A percentile compares a stretch with the other conserved stretches of the same genome.
Conservation (phyloP, 2,888 invertebrate species). For the Lydus trimaculatus region DNA sequence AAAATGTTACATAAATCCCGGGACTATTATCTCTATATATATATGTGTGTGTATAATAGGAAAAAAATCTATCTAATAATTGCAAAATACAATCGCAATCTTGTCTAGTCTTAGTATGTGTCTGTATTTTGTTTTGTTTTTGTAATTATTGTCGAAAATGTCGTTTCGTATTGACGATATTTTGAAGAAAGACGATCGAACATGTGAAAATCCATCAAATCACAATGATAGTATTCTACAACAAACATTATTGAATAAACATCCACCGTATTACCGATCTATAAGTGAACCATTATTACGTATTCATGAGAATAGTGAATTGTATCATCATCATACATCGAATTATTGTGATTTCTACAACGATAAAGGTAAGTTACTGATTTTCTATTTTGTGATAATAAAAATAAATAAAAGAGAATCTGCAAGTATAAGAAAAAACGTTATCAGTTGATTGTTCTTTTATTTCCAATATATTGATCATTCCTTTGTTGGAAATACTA, state of each 20-base stretch:
- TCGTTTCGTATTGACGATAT: conserved; percentile 54
- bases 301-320: neutral
- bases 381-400: neutral
- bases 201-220: neutral
- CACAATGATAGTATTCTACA: conserved; percentile 41
- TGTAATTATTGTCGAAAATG: conserved; percentile 32
- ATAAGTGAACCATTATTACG: conserved; percentile 17
- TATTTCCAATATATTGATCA: neutral
- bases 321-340: neutral
- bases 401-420: neutral
- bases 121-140: neutral
- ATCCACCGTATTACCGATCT: conserved; percentile 31
- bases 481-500: too few relatives aligned
- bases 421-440: too few relatives aligned
- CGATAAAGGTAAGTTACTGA: neutral
- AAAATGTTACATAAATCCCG: conserved; percentile 43
- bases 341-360: neutral
- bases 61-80: conserved; percentile 15
- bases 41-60: conserved; percentile 11
- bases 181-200: conserved; percentile 39
- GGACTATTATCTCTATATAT: conserved; percentile 42
- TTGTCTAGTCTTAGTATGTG: neutral
- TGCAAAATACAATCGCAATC: neutral
- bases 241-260: conserved; percentile 41
- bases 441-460: neutral